Evolutionary conservation across 2,888 invertebrate genomes (phyloP).

Genomic region (Dolichopus griseipennis): DNA sequence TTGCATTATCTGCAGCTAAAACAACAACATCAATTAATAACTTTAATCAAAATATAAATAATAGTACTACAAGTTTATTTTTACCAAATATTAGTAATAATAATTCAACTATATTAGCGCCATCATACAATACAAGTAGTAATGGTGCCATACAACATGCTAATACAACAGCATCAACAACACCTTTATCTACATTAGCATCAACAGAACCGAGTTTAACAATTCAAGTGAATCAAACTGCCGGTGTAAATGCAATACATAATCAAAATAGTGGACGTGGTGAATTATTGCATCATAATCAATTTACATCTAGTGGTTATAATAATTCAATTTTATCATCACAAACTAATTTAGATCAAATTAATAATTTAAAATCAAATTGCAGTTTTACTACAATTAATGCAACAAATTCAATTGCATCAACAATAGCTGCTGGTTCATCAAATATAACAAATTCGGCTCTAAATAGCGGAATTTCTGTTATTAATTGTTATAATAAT

Average conservation of each 20-base stretch:
- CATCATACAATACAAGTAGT: neutral
- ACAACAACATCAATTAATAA: neutral
- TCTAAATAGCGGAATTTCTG: neutral
- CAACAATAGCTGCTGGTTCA: neutral
- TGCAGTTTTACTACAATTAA: neutral
- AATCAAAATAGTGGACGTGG: slow-evolving; percentile 25
- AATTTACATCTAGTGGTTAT: neutral
- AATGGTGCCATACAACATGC: neutral
- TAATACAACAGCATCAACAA: slow-evolving; percentile 2
- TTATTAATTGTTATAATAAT: slow-evolving; percentile 18
- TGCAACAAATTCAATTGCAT: neutral
- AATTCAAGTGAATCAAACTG: slow-evolving; percentile 40
- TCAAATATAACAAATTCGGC: neutral
- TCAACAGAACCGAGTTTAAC: slow-evolving; percentile 34
- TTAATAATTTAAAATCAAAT: neutral
- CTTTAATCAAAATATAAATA: neutral
- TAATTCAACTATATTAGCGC: neutral
- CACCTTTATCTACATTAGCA: neutral
- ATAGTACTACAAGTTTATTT: slow-evolving; percentile 6
- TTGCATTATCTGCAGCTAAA: too few relatives aligned
- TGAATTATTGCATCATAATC: slow-evolving; percentile 8
- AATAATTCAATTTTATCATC: neutral
- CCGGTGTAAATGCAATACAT: slow-evolving; percentile 21
- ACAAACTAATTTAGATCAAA: neutral
- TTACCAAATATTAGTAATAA: slow-evolving; percentile 4